These are phyloP conservation scores for Biston betularia DNA, from an alignment of 2,888 invertebrate species.

Conservation along the genomic window DNA sequence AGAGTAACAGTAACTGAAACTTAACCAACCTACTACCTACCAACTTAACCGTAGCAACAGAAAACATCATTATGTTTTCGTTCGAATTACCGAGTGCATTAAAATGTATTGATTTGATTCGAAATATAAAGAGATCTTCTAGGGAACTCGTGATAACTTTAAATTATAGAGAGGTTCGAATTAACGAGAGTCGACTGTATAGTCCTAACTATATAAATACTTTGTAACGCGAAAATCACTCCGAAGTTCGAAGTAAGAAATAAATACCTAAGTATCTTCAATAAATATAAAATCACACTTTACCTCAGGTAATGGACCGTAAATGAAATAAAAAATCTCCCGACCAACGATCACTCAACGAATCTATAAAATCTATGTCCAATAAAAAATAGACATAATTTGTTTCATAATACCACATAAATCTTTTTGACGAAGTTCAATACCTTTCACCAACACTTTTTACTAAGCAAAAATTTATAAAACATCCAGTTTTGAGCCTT, in stretches of 20 bases:
- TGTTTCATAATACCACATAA: slow-evolving; percentile 59
- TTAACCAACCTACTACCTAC: no score
- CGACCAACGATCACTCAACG: slow-evolving; percentile 45
- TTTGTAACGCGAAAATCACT: no score
- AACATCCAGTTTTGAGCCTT: slow-evolving; percentile 32
- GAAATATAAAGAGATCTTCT: no score
- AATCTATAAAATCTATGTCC: slow-evolving; percentile 47
- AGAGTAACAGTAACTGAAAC: no score
- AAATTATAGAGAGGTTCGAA: no score
- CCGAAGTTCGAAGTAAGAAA: not conserved
- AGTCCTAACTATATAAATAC: no score
- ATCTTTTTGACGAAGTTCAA: slow-evolving; percentile 63
- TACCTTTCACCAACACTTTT: slow-evolving; percentile 27
- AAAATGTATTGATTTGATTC: no score
- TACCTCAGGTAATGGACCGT: slow-evolving; percentile 41
- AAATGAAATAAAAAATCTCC: slow-evolving; percentile 41
- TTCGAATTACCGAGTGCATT: no score
- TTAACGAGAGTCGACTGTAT: no score
- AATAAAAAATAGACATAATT: slow-evolving; percentile 61
- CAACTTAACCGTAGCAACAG: no score
- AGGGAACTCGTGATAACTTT: no score
- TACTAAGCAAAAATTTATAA: slow-evolving; percentile 1
- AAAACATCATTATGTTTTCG: no score
- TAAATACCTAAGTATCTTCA: slow-evolving; percentile 28
- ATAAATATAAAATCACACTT: slow-evolving; percentile 47